These are phyloP conservation scores for Nephrotoma flavescens DNA, from an alignment of 2,888 invertebrate species.

Conservation along the genomic window DNA sequence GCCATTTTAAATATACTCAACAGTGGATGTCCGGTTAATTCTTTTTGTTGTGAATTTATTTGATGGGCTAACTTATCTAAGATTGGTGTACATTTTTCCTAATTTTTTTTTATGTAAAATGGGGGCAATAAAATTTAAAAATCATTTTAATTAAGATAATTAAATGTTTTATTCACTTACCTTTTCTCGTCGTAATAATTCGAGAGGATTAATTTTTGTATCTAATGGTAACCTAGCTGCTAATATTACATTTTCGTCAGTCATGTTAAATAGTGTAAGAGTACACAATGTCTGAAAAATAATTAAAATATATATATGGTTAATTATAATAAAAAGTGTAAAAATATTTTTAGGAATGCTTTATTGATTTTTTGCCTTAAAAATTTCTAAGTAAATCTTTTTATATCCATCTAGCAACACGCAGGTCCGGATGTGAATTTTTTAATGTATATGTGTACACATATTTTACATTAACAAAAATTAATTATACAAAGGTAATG, in stretches of 20 bases:
- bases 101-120: neutral
- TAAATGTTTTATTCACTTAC: slow-evolving; percentile 29
- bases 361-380: slow-evolving; percentile 10
- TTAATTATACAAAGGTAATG: neutral
- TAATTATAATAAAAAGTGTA: slow-evolving; percentile 4
- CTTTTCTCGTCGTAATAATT: slow-evolving; percentile 56
- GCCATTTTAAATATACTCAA: slow-evolving; percentile 87
- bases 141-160: neutral
- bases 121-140: neutral
- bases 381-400: slow-evolving; percentile 11
- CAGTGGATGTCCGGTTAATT: slow-evolving; percentile 72
- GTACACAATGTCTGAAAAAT: slow-evolving; percentile 65
- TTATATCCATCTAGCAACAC: neutral
- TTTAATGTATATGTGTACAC: neutral
- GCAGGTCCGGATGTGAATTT: neutral
- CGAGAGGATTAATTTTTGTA: slow-evolving; percentile 46
- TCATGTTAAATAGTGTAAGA: slow-evolving; percentile 69
- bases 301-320: slow-evolving; percentile 8
- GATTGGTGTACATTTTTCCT: slow-evolving; percentile 49
- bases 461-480: neutral
- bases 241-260: slow-evolving; percentile 77
- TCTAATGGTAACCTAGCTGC: slow-evolving; percentile 59
- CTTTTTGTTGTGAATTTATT: slow-evolving; percentile 72
- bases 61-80: slow-evolving; percentile 67
- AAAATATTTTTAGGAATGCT: neutral